Conservation (phyloP, 2,113 vertebrate genomes). For the Nesogale talazaci region DNA sequence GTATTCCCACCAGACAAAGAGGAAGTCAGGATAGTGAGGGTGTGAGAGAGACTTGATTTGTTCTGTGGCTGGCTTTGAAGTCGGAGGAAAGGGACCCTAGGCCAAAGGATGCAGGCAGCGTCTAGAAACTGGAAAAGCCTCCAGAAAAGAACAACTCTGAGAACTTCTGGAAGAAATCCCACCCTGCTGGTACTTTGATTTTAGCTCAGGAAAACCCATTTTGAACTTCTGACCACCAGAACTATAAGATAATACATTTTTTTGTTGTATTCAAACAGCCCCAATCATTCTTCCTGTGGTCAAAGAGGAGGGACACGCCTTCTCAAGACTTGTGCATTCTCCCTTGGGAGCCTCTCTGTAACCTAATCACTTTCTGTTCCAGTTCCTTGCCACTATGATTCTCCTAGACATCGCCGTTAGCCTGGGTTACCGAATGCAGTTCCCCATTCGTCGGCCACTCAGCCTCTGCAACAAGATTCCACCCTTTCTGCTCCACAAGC, state of each 20-base stretch:
- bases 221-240: not conserved
- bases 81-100: not conserved
- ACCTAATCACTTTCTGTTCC: not conserved
- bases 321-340: not conserved
- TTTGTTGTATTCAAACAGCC: not conserved
- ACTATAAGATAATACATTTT: not conserved
- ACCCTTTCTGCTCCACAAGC: not conserved
- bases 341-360: not conserved
- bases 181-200: not conserved
- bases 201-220: not conserved
- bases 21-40: not conserved
- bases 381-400: not conserved
- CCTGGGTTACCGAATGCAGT: not conserved
- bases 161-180: not conserved
- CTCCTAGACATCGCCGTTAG: not conserved
- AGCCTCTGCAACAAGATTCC: not conserved
- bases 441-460: not conserved
- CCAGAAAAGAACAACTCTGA: too few species aligned
- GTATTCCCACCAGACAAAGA: not conserved
- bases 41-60: not conserved
- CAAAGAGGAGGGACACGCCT: not conserved
- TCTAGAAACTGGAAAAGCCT: too few species aligned
- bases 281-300: not conserved
- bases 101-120: not conserved
- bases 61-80: not conserved